Evolutionary conservation across 2,113 vertebrate genomes (phyloP).

Genomic region (Glaucomys volans): DNA sequence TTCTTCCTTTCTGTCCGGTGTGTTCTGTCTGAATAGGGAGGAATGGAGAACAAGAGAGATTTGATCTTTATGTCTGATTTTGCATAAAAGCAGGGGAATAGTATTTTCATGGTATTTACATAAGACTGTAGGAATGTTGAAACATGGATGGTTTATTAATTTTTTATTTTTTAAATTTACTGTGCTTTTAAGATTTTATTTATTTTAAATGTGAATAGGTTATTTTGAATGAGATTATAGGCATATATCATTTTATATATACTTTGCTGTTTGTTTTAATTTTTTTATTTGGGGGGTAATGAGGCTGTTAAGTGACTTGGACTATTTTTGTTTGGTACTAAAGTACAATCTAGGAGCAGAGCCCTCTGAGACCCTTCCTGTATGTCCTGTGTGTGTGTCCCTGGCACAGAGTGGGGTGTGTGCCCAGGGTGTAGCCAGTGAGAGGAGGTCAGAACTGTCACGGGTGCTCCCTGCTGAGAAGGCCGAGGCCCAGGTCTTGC

Average conservation of each 20-base stretch:
- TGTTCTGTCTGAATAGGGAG: not conserved
- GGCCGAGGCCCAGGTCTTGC: not conserved
- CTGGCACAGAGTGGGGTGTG: not conserved
- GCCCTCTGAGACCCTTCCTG: not conserved
- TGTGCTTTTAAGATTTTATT: too few species aligned
- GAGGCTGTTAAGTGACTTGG: not conserved
- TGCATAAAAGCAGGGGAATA: not conserved
- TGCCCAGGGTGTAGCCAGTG: not conserved
- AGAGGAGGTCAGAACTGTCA: not conserved
- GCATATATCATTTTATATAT: not conserved
- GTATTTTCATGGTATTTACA: not conserved
- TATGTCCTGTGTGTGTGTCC: accelerated
- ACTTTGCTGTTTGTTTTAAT: not conserved
- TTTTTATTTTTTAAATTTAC: not conserved
- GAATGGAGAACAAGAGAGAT: not conserved
- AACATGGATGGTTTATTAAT: not conserved
- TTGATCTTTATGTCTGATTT: not conserved
- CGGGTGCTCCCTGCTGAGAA: not conserved
- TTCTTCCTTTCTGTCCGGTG: not conserved
- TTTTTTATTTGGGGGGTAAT: not conserved
- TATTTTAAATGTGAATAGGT: too few species aligned
- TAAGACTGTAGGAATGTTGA: not conserved
- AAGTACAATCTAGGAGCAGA: not conserved
- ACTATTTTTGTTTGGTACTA: not conserved
- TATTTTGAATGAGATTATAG: not conserved